Percentiles rank a stretch among this genome's conserved stretches.
phyloP scores from a whole-genome alignment of 2,888 invertebrate genomes.

The Melinopterus prodromus region DNA sequence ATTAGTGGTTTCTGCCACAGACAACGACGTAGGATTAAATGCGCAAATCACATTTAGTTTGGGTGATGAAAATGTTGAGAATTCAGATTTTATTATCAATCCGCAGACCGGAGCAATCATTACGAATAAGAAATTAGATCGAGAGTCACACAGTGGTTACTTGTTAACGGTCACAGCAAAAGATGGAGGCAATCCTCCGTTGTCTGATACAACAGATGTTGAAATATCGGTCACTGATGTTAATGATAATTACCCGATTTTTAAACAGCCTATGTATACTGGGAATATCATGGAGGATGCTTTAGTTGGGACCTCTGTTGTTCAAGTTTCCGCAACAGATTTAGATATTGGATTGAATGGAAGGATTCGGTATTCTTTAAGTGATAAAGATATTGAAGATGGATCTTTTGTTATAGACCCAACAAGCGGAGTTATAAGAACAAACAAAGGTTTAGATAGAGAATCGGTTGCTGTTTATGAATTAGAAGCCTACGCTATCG shows the following conservation, averaged over 20 bases:
- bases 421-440: constrained; percentile 90
- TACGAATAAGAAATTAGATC: constrained; percentile 84
- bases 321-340: constrained; percentile 83
- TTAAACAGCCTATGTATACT: constrained; percentile 82
- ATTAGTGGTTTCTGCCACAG: constrained; percentile 89
- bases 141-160: constrained; percentile 84
- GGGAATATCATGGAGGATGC: constrained; percentile 89
- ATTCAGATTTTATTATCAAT: constrained; percentile 85
- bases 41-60: constrained; percentile 86
- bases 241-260: constrained; percentile 93
- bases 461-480: constrained; percentile 89
- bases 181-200: constrained; percentile 90
- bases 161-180: constrained; percentile 90
- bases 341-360: constrained; percentile 89
- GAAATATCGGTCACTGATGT: constrained; percentile 95
- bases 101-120: constrained; percentile 92
- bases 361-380: constrained; percentile 80
- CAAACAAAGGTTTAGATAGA: constrained; percentile 88
- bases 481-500: constrained; percentile 86
- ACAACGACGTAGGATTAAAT: constrained; percentile 95
- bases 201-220: constrained; percentile 94
- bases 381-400: constrained; percentile 78
- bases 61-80: constrained; percentile 72
- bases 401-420: constrained; percentile 93
- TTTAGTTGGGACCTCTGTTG: constrained; percentile 80